Conservation (phyloP, 2,113 vertebrate genomes). For the Menidia beryllina region DNA sequence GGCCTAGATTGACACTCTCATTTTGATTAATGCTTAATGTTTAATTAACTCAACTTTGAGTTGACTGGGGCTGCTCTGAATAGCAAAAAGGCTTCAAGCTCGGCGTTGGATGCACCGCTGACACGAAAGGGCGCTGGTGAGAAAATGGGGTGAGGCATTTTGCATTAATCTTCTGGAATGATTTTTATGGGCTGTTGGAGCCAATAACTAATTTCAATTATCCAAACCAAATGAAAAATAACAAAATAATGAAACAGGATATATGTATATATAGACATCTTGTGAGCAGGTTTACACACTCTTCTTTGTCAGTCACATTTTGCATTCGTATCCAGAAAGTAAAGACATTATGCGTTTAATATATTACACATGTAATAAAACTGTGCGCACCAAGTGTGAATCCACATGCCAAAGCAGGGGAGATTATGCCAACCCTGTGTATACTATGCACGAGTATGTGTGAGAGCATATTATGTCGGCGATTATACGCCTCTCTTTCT, state of each 20-base stretch:
- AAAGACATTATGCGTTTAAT: slow-evolving; percentile 14
- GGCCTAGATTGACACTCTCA: slow-evolving; percentile 68
- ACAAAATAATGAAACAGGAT: slow-evolving; percentile 56
- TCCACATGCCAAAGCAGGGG: slow-evolving; percentile 43
- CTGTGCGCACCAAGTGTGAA: slow-evolving; percentile 16
- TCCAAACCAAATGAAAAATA: slow-evolving; percentile 48
- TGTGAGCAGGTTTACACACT: background rate
- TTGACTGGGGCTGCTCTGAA: slow-evolving; percentile 54
- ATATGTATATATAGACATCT: background rate
- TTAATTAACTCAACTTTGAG: slow-evolving; percentile 75
- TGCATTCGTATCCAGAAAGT: slow-evolving; percentile 1
- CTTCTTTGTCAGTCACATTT: background rate
- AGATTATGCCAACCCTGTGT: slow-evolving; percentile 63
- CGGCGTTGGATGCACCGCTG: slow-evolving; percentile 41
- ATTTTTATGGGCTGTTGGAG: slow-evolving; percentile 48
- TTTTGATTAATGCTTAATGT: slow-evolving; percentile 76
- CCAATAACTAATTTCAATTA: slow-evolving; percentile 70
- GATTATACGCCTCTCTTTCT: slow-evolving; percentile 68
- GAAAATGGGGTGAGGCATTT: slow-evolving; percentile 55
- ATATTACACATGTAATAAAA: slow-evolving; percentile 19
- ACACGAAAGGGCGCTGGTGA: background rate
- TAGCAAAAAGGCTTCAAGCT: slow-evolving; percentile 56
- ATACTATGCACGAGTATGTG: slow-evolving; percentile 57
- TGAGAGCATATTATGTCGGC: slow-evolving; percentile 53
- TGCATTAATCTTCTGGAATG: slow-evolving; percentile 67